A percentile compares a stretch with the other conserved stretches of the same genome.
Evolutionary conservation across 2,113 vertebrate genomes (phyloP).

Genomic region (Glaucidium brasilianum): DNA sequence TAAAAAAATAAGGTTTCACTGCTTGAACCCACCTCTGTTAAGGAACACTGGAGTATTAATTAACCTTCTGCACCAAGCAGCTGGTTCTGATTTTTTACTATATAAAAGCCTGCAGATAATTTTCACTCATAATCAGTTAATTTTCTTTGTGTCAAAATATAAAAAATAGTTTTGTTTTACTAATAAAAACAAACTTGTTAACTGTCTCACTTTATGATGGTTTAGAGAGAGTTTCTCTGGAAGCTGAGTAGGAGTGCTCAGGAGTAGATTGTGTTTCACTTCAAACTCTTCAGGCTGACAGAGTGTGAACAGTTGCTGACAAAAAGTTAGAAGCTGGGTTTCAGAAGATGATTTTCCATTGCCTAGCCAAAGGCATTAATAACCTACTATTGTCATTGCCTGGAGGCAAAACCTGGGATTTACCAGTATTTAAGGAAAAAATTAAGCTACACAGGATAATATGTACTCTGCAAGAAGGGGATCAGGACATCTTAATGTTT

Average conservation of each 20-base stretch:
- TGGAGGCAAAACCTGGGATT: background rate
- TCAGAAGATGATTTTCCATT: background rate
- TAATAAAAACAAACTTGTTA: constrained; percentile 27
- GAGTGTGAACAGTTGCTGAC: background rate
- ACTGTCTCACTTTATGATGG: background rate
- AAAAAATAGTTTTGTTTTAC: background rate
- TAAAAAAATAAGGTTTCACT: background rate
- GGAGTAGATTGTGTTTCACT: background rate
- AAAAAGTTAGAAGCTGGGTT: background rate
- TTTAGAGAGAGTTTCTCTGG: background rate
- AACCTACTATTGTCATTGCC: background rate
- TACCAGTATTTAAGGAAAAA: background rate
- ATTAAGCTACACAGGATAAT: background rate
- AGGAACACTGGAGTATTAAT: background rate
- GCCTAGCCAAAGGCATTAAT: background rate
- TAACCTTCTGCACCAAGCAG: constrained; percentile 25
- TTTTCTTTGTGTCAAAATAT: constrained; percentile 29
- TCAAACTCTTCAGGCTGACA: background rate
- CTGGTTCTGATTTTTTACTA: constrained; percentile 32
- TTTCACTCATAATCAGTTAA: constrained; percentile 47
- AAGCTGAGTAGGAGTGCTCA: background rate
- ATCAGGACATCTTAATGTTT: background rate
- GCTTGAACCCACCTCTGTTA: background rate
- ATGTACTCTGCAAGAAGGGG: background rate
- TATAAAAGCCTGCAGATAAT: constrained; percentile 10